Conservation (phyloP, 2,113 vertebrate species). For the Hemibagrus wyckioides region DNA sequence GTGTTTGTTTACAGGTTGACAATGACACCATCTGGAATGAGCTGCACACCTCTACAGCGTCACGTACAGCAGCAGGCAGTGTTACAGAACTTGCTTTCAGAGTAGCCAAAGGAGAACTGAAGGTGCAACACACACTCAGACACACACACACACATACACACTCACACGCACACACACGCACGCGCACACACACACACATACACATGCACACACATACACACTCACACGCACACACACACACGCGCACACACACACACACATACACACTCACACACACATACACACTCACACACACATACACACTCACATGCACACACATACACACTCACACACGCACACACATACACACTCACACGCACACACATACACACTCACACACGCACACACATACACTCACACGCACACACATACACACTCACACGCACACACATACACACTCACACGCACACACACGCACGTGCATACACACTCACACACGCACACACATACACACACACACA, state of each 20-base stretch:
- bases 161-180: neutral
- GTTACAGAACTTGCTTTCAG: slow-evolving; percentile 91
- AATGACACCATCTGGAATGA: slow-evolving; percentile 95
- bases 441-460: too few species aligned
- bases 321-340: neutral
- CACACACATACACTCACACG: neutral
- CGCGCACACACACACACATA: too few species aligned
- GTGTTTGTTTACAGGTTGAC: slow-evolving; percentile 79
- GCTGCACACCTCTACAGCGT: slow-evolving; percentile 87
- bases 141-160: neutral
- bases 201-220: neutral
- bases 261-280: neutral
- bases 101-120: slow-evolving; percentile 89
- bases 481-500: neutral
- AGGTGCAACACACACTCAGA: slow-evolving; percentile 66
- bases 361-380: neutral
- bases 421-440: neutral
- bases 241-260: neutral
- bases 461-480: neutral
- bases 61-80: slow-evolving; percentile 86
- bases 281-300: neutral
- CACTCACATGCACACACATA: neutral
- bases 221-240: neutral
- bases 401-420: neutral
- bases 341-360: neutral